Evolutionary conservation across 2,888 invertebrate species (phyloP).

Genomic region (Nomada ruficornis): DNA sequence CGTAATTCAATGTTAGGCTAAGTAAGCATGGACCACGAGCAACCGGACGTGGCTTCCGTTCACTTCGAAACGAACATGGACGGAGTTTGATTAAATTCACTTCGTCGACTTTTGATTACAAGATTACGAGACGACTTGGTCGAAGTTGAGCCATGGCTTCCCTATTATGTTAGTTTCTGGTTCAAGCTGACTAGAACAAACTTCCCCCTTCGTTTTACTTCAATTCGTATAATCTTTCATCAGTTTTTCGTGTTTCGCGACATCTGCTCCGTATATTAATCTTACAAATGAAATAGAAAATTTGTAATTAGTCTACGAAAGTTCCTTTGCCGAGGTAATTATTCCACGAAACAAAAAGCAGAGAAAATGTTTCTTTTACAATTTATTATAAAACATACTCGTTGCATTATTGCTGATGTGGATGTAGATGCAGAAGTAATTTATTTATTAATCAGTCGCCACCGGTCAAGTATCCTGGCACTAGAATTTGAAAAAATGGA

Average conservation of each 20-base stretch:
- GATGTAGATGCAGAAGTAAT: too few relatives aligned
- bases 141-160: conserved; percentile 6
- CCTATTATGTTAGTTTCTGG: background rate
- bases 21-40: background rate
- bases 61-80: conserved; percentile 8
- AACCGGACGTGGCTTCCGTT: background rate
- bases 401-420: too few relatives aligned
- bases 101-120: conserved; percentile 33
- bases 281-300: background rate
- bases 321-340: too few relatives aligned
- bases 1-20: background rate
- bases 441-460: too few relatives aligned
- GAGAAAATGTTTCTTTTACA: too few relatives aligned
- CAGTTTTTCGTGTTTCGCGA: too few relatives aligned
- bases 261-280: background rate
- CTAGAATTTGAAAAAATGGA: too few relatives aligned
- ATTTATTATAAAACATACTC: too few relatives aligned
- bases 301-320: background rate
- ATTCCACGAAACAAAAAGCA: too few relatives aligned
- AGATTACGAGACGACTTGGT: conserved; percentile 23
- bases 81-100: conserved; percentile 35
- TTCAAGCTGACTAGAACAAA: background rate
- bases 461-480: too few relatives aligned
- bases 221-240: too few relatives aligned
- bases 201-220: background rate